phyloP scores from a whole-genome alignment of 2,888 invertebrate species.

The Parapristionchus giblindavisi region DNA sequence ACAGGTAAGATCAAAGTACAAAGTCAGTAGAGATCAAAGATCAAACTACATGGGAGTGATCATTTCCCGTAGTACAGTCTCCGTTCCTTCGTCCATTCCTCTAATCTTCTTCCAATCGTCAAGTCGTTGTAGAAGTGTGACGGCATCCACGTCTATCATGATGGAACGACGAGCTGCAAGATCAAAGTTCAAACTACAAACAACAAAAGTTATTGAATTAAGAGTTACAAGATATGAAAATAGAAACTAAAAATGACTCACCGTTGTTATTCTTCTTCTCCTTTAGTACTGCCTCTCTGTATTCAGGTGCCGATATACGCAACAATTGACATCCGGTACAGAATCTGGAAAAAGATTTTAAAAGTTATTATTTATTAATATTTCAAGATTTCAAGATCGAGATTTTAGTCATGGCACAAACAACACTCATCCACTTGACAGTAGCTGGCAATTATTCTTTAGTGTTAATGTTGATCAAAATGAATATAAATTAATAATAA shows the following conservation, averaged over 20 bases:
- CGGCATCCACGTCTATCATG: neutral
- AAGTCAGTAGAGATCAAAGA: slow-evolving; percentile 9
- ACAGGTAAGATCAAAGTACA: neutral
- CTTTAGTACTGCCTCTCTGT: slow-evolving; percentile 2
- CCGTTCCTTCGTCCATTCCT: slow-evolving; percentile 23
- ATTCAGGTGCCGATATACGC: slow-evolving; percentile 5
- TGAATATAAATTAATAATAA: too few relatives aligned
- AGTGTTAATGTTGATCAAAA: too few relatives aligned
- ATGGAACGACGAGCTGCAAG: slow-evolving; percentile 25
- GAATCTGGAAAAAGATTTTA: slow-evolving; percentile 23
- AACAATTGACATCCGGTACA: neutral
- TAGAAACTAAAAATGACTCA: neutral
- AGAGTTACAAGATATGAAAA: neutral
- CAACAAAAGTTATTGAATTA: too few relatives aligned
- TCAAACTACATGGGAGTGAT: neutral
- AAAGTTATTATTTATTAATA: too few relatives aligned
- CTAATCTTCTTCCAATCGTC: slow-evolving; percentile 3
- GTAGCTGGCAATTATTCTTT: too few relatives aligned
- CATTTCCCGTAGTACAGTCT: slow-evolving; percentile 16
- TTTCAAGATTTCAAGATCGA: too few relatives aligned
- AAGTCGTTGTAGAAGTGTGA: neutral
- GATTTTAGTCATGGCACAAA: too few relatives aligned
- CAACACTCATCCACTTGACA: too few relatives aligned
- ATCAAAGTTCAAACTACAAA: too few relatives aligned
- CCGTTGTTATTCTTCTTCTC: slow-evolving; percentile 12